Percentiles rank a stretch among this genome's conserved stretches.
These are phyloP conservation scores for Tetranychus truncatus DNA, from an alignment of 2,888 invertebrate species.

Conservation along the genomic window DNA sequence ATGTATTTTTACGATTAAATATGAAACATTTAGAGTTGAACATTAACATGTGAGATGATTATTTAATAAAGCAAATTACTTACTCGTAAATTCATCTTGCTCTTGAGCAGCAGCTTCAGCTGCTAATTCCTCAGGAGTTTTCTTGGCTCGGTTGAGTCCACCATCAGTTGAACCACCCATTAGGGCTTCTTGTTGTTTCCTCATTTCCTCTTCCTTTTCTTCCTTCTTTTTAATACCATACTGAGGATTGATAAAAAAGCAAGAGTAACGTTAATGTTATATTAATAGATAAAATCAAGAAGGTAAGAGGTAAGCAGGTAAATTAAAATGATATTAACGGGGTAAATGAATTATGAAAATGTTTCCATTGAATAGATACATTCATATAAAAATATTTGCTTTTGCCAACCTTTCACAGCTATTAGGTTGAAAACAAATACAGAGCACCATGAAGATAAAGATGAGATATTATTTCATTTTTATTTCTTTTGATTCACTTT, in stretches of 20 bases:
- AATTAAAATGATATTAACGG: no score
- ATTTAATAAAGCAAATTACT: conserved; percentile 21
- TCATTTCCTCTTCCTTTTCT: conserved; percentile 55
- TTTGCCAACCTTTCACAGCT: no score
- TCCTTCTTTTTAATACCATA: conserved; percentile 98
- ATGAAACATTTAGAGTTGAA: background rate
- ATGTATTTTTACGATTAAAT: background rate
- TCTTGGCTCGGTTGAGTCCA: conserved; percentile 83
- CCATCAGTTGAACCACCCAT: conserved; percentile 30
- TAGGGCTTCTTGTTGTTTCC: conserved; percentile 64
- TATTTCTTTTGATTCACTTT: background rate
- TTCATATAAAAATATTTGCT: background rate
- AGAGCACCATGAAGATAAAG: no score
- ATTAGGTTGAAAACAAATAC: no score
- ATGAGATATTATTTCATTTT: background rate
- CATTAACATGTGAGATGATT: background rate
- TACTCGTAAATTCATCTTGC: conserved; percentile 88
- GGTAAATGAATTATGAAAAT: background rate
- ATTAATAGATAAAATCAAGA: no score
- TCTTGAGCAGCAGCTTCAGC: conserved; percentile 88
- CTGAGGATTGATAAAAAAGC: conserved; percentile 37
- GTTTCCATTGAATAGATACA: background rate
- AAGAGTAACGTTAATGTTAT: background rate
- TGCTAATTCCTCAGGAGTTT: conserved; percentile 91
- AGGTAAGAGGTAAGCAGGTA: no score